phyloP scores from a whole-genome alignment of 1,140 invertebrate species.

The Andricus grossulariae region DNA sequence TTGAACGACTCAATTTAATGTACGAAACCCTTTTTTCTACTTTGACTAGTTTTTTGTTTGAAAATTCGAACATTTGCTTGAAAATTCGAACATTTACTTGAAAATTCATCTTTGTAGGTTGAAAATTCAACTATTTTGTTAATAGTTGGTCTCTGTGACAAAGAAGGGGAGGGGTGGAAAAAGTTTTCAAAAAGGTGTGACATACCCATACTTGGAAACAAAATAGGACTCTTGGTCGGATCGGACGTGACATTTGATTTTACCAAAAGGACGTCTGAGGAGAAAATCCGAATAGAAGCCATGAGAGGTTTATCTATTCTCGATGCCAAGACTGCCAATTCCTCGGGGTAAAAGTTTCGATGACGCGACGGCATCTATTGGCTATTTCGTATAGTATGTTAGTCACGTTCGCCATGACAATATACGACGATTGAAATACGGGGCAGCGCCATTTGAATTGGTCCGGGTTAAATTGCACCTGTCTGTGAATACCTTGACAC shows the following conservation, averaged over 20 bases:
- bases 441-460: conserved; percentile 48
- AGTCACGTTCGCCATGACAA: conserved; percentile 41
- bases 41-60: too few relatives aligned
- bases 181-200: too few relatives aligned
- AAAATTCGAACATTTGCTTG: too few relatives aligned
- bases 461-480: conserved; percentile 44
- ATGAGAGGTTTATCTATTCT: neutral
- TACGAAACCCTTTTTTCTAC: too few relatives aligned
- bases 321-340: neutral
- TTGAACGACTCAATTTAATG: too few relatives aligned
- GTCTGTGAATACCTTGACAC: neutral
- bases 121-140: too few relatives aligned
- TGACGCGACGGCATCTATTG: conserved; percentile 38
- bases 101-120: too few relatives aligned
- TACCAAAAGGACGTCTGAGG: neutral
- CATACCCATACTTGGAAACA: too few relatives aligned
- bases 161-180: too few relatives aligned
- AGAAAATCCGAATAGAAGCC: neutral
- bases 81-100: too few relatives aligned
- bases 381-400: conserved; percentile 39
- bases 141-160: too few relatives aligned
- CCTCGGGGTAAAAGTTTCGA: conserved; percentile 33
- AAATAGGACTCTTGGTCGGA: too few relatives aligned
- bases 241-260: neutral
- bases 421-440: conserved; percentile 43